Base-by-base conservation (phyloP, 2,797 vertebrate species). In the Percopsis omiscomaycus region DNA sequence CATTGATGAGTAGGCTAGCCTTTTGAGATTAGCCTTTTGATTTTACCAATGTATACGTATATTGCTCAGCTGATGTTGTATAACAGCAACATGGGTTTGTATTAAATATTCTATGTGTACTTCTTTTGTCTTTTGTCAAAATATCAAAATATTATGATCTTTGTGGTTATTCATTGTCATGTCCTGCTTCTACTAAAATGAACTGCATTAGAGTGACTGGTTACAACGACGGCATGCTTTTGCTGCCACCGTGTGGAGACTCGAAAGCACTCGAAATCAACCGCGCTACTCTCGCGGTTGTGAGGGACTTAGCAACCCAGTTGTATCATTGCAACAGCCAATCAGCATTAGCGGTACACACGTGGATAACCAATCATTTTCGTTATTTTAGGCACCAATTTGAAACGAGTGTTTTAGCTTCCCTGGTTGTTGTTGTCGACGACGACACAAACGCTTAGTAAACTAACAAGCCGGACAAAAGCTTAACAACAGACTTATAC, bases 211-310 rank as follows among this genome's bases (percentile, higher is more conserved):
- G 22, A 22, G 29, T 28, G 49, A 16, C 10, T 14, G 14, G 53
- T 0, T 9, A 12, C 27, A 0, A 22, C 10, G 14, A 37, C 15
- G 42, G 37, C 16, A 44, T 46, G 54, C 61, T 82, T 80, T 65
- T 77, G 47, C 74, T 76, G 77, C 69, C 83, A 75, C 49, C 79
- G 3, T 53, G 79, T 77, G 85, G 81, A 46, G 5, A 64, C 2
- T 1, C 3, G 11, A 1, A 1, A 1, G 1, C 4, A n/a, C 1
- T 5, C n/a, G 6, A 13, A 28, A 28, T 42, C 13, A 10, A 72
- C 64, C 87, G 89, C 88, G 53, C 56, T 51, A 46, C 55, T 82
- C 77, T 87, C 81, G 91, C 90, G 91, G 83, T 66, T 62, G 72
- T 71, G 62, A 14, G 73, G 58, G 29, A 60, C 89, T 57, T 87